Conservation (phyloP, 1,140 invertebrate species). For the Zaprionus vittiger region DNA sequence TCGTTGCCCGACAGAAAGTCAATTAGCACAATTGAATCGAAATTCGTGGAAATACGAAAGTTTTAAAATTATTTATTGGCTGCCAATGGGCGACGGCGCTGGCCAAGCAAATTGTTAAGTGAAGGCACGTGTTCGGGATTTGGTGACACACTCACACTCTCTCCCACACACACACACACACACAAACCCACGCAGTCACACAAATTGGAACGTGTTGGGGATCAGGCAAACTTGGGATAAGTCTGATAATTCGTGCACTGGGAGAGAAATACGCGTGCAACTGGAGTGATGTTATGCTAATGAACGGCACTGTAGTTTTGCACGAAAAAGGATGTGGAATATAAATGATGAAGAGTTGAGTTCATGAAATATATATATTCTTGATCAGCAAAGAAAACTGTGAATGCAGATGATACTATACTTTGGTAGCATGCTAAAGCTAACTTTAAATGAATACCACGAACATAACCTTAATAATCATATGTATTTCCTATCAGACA, state of each 20-base stretch:
- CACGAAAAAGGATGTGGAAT: neutral
- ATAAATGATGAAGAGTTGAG: neutral
- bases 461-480: too few species aligned
- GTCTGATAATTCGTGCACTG: neutral
- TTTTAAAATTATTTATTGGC: conserved; percentile 56
- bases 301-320: neutral
- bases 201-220: conserved; percentile 19
- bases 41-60: conserved; percentile 68
- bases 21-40: conserved; percentile 75
- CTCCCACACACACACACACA: too few species aligned
- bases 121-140: conserved; percentile 63
- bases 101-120: conserved; percentile 49
- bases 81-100: neutral
- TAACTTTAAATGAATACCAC: too few species aligned
- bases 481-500: too few species aligned
- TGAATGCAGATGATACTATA: too few species aligned
- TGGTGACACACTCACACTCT: conserved; percentile 29
- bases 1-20: conserved; percentile 51
- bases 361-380: neutral
- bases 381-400: too few species aligned
- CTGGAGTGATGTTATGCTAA: neutral
- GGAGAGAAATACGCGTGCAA: neutral
- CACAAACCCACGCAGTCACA: neutral
- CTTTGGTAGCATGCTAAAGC: too few species aligned
- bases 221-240: neutral